A percentile compares a stretch with the other conserved stretches of the same genome.
Evolutionary conservation across 2,113 vertebrate species (phyloP).

Genomic region (human): GRCh38 chr14:89430501-89431000

Average conservation of each 20-base stretch:
- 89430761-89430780: constrained; percentile 61
- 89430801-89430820: constrained; percentile 39
- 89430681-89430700: constrained; percentile 24
- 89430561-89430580: neutral
- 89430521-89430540: constrained; percentile 4
- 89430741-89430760: constrained; percentile 68
- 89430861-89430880: neutral
- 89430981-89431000: neutral
- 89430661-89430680: neutral
- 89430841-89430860: neutral
- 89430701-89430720: constrained; percentile 59
- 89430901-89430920: neutral
- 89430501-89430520: neutral
- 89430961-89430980: neutral
- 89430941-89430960: neutral
- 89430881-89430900: neutral
- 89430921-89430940: neutral
- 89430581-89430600: neutral
- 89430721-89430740: constrained; percentile 57
- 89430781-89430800: neutral
- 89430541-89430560: constrained; percentile 9
- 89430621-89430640: neutral
- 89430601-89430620: neutral
- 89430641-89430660: constrained; percentile 18
- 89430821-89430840: constrained; percentile 63